Conservation (phyloP, 2,888 invertebrate species). For the Hypomecis punctinalis region DNA sequence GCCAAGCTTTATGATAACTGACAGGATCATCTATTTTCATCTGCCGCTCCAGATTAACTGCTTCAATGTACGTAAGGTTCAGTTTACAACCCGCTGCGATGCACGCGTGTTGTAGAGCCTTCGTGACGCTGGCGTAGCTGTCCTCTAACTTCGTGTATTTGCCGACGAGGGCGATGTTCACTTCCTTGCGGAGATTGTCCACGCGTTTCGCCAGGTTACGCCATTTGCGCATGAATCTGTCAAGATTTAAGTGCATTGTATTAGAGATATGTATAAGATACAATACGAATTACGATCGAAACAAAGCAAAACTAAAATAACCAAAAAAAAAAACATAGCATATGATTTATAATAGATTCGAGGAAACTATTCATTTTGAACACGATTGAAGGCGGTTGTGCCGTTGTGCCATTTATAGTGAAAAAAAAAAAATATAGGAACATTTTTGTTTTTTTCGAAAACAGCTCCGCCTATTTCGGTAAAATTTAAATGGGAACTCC, state of each 20-base stretch:
- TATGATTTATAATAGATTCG: too few species aligned
- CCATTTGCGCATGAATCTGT: slow-evolving; percentile 94
- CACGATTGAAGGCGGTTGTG: too few species aligned
- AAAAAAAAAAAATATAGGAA: too few species aligned
- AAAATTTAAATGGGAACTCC: too few species aligned
- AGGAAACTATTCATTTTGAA: too few species aligned
- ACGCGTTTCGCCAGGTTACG: slow-evolving; percentile 93
- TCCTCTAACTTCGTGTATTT: slow-evolving; percentile 98
- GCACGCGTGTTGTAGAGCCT: slow-evolving; percentile 97
- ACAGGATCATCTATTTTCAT: slow-evolving; percentile 91
- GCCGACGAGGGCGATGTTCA: slow-evolving; percentile 96
- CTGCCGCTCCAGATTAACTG: slow-evolving; percentile 92
- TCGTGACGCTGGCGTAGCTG: slow-evolving; percentile 98
- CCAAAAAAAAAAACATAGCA: too few species aligned
- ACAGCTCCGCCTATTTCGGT: too few species aligned
- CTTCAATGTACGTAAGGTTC: slow-evolving; percentile 95
- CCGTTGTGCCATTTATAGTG: too few species aligned
- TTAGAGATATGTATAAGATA: too few species aligned
- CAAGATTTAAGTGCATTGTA: neutral
- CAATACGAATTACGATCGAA: too few species aligned
- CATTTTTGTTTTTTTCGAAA: too few species aligned
- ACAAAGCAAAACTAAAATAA: too few species aligned
- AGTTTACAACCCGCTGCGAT: slow-evolving; percentile 93
- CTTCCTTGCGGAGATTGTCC: slow-evolving; percentile 92
- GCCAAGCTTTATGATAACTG: slow-evolving; percentile 97